Conservation (phyloP, 2,113 vertebrate genomes). For the Coregonus clupeaformis region DNA sequence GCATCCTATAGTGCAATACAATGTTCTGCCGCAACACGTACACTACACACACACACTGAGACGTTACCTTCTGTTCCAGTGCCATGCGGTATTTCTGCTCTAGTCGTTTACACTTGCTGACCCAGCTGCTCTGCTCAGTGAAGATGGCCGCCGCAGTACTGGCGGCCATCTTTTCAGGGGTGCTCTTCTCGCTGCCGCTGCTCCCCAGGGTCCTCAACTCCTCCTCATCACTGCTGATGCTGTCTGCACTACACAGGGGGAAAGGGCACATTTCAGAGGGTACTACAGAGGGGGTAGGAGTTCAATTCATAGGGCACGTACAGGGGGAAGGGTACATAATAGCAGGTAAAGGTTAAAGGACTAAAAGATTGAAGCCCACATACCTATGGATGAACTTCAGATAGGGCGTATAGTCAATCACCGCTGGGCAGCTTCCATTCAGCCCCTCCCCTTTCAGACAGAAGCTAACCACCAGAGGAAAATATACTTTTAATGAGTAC, state of each 20-base stretch:
- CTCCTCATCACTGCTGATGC: slow-evolving; percentile 98
- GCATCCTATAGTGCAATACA: neutral
- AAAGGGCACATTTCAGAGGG: neutral
- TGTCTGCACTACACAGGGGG: slow-evolving; percentile 81
- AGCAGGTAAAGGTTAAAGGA: neutral
- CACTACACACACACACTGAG: neutral
- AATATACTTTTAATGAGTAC: neutral
- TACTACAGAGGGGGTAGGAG: neutral
- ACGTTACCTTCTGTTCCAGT: slow-evolving; percentile 92
- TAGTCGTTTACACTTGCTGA: slow-evolving; percentile 94
- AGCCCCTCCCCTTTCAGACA: slow-evolving; percentile 94
- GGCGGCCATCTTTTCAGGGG: slow-evolving; percentile 86
- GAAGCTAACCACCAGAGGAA: slow-evolving; percentile 77
- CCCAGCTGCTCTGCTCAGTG: slow-evolving; percentile 92
- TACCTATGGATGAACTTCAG: slow-evolving; percentile 96
- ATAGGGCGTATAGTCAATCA: slow-evolving; percentile 97
- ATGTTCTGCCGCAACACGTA: neutral
- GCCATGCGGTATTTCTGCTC: slow-evolving; percentile 92
- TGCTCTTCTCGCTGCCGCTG: slow-evolving; percentile 91
- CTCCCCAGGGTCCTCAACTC: slow-evolving; percentile 94
- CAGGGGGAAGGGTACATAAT: too few relatives aligned
- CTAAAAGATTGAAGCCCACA: neutral
- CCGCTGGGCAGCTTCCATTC: slow-evolving; percentile 88
- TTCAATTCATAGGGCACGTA: neutral
- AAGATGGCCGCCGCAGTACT: slow-evolving; percentile 83